These are phyloP conservation scores for Callimorpha dominula DNA, from an alignment of 2,888 invertebrate genomes.

Conservation along the genomic window DNA sequence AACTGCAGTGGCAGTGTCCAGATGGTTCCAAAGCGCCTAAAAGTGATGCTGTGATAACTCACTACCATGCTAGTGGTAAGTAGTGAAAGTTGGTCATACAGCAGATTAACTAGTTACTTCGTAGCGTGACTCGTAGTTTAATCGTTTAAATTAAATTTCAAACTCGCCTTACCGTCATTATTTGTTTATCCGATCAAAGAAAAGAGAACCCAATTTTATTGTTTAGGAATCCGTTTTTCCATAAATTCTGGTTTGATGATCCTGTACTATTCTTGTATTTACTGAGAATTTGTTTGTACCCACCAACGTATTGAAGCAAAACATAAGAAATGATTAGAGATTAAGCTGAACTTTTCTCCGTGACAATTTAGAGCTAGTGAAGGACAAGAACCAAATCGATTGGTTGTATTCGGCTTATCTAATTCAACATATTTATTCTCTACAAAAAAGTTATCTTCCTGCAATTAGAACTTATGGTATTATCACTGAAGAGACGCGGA, in stretches of 20 bases:
- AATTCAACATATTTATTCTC: neutral
- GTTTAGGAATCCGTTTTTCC: neutral
- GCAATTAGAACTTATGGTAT: too few species aligned
- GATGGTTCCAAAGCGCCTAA: neutral
- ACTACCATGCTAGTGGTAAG: neutral
- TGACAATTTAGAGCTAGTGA: neutral
- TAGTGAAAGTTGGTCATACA: neutral
- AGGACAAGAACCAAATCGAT: neutral
- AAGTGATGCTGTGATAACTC: neutral
- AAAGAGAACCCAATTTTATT: too few species aligned
- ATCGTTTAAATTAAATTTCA: neutral
- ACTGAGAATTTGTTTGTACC: neutral
- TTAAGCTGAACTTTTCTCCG: neutral
- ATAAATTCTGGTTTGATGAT: neutral
- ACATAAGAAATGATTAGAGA: neutral
- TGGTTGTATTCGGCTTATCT: neutral
- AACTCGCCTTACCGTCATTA: neutral
- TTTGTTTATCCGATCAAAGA: neutral
- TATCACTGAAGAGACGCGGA: too few species aligned
- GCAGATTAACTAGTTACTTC: neutral
- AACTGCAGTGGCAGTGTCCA: neutral
- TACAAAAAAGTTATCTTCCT: neutral
- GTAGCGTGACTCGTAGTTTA: neutral
- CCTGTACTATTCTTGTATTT: neutral
- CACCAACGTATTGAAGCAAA: neutral